Evolutionary conservation across 2,888 invertebrate genomes (phyloP), one percentile per base, ranked within the genome.

Genomic region (Shargacucullia verbasci): DNA sequence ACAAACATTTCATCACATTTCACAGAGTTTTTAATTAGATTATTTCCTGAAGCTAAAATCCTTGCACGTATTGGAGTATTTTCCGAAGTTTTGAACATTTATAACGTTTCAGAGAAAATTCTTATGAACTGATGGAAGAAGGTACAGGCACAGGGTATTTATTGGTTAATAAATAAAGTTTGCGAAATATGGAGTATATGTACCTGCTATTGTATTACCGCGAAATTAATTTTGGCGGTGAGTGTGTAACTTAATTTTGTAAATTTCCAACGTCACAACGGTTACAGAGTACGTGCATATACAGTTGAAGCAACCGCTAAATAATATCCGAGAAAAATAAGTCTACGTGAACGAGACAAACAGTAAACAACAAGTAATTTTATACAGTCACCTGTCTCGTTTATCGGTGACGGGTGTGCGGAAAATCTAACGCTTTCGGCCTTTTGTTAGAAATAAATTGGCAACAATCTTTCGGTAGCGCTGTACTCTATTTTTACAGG

Each of bases 1-100:
- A 74, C 50, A 76, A 71, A 69, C 67, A 73, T 78, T 78, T 79
- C 74, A 71, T 78, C 70, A 75, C 73, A 78, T 76, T 76, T 76
- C 67, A 68, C 68, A 40, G 73, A 77, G 66, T 79, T 82, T 77
- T 78, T 81, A 81, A 84, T 83, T 85, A 77, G 73, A 82, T 85
- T 80, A 79, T 80, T 70, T 75, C 57, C 65, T 73, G 62, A 68
- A 78, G 76, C 73, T 71, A 54, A 73, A 79, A 77, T 80, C 76
- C 70, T 77, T 63, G 64, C 82, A 83, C 80, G 80, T 81, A 80
- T 75, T 76, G 76, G 72, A 73, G 76, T 76, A 73, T 70, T 76
- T 72, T 46, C 45, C 12, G 31, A 75, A 78, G 65, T 83, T 77
- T 61, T 14, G 12, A 76, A 76, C 71, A 68, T 74, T 77, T 76